Conservation (phyloP, 2,113 vertebrate species). For the Cyphomyrus plagiostoma region DNA sequence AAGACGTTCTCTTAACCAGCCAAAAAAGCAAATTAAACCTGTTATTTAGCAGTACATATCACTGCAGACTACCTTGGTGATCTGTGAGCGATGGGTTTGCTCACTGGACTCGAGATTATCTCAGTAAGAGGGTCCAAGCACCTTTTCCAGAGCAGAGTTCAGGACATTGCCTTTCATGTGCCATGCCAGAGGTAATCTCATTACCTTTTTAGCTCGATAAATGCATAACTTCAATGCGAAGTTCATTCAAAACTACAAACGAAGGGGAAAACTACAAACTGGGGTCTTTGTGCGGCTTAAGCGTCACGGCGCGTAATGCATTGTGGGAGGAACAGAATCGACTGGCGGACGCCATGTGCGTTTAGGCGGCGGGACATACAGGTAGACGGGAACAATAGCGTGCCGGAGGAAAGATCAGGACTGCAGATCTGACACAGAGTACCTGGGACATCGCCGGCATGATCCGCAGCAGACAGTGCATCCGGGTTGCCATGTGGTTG, state of each 20-base stretch:
- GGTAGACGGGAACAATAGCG: neutral
- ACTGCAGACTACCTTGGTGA: neutral
- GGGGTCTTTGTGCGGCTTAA: neutral
- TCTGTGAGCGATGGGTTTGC: neutral
- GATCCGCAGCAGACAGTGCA: constrained; percentile 57
- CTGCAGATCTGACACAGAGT: neutral
- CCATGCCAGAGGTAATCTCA: neutral
- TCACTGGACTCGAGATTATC: neutral
- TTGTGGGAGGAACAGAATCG: constrained; percentile 64
- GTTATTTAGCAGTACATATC: neutral
- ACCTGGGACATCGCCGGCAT: constrained; percentile 32
- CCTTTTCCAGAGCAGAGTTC: neutral
- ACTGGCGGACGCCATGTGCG: constrained; percentile 66
- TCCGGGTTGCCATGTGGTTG: constrained; percentile 55
- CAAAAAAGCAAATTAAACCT: neutral
- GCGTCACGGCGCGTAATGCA: constrained; percentile 35
- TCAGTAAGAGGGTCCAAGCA: neutral
- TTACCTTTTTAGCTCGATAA: neutral
- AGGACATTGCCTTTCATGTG: neutral
- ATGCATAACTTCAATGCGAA: neutral
- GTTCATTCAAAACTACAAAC: neutral
- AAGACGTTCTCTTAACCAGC: neutral
- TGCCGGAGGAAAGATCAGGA: neutral
- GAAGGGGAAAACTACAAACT: neutral
- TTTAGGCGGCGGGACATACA: constrained; percentile 29